These are phyloP conservation scores for Trachemys scripta DNA, from an alignment of 2,113 vertebrate genomes.

Conservation along the genomic window DNA sequence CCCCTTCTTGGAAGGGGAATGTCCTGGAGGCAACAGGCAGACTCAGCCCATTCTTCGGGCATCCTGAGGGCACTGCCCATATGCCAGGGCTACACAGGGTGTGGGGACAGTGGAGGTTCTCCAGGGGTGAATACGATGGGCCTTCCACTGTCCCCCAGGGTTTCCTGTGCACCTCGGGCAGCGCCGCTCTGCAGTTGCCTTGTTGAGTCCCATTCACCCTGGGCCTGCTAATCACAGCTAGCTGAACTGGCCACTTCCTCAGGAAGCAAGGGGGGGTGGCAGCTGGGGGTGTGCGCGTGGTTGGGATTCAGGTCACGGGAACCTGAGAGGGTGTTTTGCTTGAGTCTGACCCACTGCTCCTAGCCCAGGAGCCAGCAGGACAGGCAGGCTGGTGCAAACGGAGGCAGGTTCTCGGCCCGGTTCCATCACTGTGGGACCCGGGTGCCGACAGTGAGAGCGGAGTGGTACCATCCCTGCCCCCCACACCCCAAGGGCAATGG, in stretches of 20 bases:
- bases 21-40: no score
- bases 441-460: background rate
- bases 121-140: no score
- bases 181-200: background rate
- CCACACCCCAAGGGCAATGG: background rate
- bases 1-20: background rate
- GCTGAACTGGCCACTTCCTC: background rate
- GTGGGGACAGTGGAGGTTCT: background rate
- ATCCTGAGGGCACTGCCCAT: no score
- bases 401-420: background rate
- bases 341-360: background rate
- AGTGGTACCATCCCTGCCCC: background rate
- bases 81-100: background rate
- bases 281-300: no score
- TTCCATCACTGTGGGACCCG: background rate
- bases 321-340: conserved; percentile 53
- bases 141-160: no score
- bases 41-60: no score
- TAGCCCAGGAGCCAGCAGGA: conserved; percentile 47
- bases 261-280: background rate
- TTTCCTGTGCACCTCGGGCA: no score
- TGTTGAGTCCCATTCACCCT: background rate
- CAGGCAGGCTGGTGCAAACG: background rate
- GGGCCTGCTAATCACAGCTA: background rate
- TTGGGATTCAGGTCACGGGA: no score